Evolutionary conservation across 30 jellyfish, hydroid and myxozoan genomes (phyloP).

Genomic region (Hydractinia echinata): DNA sequence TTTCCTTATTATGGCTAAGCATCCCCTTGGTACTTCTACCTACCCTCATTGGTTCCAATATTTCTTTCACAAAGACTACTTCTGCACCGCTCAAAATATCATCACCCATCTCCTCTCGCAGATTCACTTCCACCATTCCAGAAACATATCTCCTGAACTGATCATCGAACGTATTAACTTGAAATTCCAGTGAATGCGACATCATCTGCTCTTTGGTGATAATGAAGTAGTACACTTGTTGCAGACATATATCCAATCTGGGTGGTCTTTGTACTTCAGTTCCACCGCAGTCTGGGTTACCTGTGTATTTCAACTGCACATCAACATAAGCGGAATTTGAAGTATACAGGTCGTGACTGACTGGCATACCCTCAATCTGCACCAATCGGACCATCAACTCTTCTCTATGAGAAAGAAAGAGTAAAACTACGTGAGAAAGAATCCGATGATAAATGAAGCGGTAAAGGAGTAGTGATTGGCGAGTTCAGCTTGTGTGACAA

Average conservation of each 20-base stretch:
- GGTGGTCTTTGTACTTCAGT: slow-evolving; percentile 72
- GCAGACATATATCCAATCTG: slow-evolving; percentile 76
- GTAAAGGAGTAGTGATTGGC: too few relatives aligned
- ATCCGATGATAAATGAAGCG: too few relatives aligned
- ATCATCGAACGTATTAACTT: slow-evolving; percentile 82
- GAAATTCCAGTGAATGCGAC: slow-evolving; percentile 73
- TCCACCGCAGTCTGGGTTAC: slow-evolving; percentile 24
- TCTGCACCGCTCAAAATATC: slow-evolving; percentile 78
- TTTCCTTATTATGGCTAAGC: too few relatives aligned
- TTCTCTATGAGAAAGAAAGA: slow-evolving; percentile 44
- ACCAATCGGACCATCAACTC: slow-evolving; percentile 96
- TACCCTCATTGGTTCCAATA: slow-evolving; percentile 40
- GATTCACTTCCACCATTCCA: slow-evolving; percentile 64
- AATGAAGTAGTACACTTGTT: slow-evolving; percentile 86
- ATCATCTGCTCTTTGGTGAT: slow-evolving; percentile 75
- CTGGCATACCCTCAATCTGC: slow-evolving; percentile 88
- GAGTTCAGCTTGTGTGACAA: too few relatives aligned
- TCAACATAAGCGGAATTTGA: slow-evolving; percentile 95
- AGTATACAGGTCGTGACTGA: slow-evolving; percentile 50
- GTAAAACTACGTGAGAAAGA: background rate
- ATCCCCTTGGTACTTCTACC: background rate
- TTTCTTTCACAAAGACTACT: slow-evolving; percentile 62
- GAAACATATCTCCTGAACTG: slow-evolving; percentile 44
- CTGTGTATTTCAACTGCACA: slow-evolving; percentile 69
- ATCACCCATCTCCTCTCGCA: slow-evolving; percentile 62